These are phyloP conservation scores for Eustalomyia histrio DNA, from an alignment of 2,888 invertebrate species.

Conservation along the genomic window DNA sequence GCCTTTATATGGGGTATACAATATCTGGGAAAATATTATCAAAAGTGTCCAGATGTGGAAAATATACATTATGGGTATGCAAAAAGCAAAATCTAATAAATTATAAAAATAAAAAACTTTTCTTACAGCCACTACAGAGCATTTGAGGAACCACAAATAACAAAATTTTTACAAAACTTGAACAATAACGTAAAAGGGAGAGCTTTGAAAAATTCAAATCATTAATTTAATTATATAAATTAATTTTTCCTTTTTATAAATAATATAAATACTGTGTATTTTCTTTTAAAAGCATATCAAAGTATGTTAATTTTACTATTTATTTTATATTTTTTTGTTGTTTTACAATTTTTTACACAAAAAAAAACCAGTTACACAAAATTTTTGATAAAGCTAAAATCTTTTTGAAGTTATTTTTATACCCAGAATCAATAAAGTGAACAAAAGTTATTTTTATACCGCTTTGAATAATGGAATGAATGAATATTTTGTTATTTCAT, in stretches of 20 bases:
- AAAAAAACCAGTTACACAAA: constrained; percentile 14
- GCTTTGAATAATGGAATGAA: no score
- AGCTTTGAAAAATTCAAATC: neutral
- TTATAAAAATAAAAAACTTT: neutral
- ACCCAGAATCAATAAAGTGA: no score
- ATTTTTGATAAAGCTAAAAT: constrained; percentile 34
- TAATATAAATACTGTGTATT: constrained; percentile 20
- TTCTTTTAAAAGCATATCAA: constrained; percentile 16
- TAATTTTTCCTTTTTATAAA: neutral
- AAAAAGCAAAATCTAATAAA: constrained; percentile 21
- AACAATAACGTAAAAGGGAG: neutral
- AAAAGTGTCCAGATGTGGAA: constrained; percentile 69
- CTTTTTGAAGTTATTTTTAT: no score
- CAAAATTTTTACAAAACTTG: constrained; percentile 23
- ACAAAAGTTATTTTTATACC: no score
- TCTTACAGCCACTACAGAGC: constrained; percentile 51
- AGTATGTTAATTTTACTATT: constrained; percentile 27
- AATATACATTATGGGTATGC: constrained; percentile 73
- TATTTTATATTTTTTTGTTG: constrained; percentile 20
- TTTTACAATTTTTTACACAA: constrained; percentile 25
- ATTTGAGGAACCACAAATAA: constrained; percentile 14
- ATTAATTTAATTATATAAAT: no score
- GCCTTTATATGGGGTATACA: constrained; percentile 75
- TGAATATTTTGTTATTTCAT: no score
- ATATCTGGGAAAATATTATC: constrained; percentile 70